Evolutionary conservation across 2,888 invertebrate species (phyloP).

Genomic region (Coleophora flavipennella): DNA sequence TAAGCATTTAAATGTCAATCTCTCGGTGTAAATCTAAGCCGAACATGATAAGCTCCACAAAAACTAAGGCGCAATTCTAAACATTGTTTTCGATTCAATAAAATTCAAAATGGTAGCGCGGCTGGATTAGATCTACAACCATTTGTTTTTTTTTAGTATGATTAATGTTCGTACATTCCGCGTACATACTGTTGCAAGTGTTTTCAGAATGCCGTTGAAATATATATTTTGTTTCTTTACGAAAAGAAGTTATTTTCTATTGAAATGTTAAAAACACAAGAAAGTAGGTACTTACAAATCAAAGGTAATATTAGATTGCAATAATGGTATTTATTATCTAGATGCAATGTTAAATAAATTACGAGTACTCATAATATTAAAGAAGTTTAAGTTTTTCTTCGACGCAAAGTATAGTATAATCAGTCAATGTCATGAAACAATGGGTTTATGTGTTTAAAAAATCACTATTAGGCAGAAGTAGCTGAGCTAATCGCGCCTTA

Average conservation of each 20-base stretch:
- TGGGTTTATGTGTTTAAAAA: constrained; percentile 16
- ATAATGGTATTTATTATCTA: constrained; percentile 33
- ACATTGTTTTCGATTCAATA: constrained; percentile 10
- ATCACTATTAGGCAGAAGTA: constrained; percentile 4
- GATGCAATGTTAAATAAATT: constrained; percentile 29
- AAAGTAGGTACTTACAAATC: constrained; percentile 53
- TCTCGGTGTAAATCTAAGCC: constrained; percentile 36
- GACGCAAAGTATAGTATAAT: constrained; percentile 26
- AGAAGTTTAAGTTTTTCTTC: constrained; percentile 19
- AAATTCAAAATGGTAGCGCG: constrained; percentile 20
- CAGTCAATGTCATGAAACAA: constrained; percentile 31
- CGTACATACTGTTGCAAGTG: constrained; percentile 27
- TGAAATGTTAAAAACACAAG: constrained; percentile 20
- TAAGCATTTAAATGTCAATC: constrained; percentile 72
- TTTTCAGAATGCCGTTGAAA: constrained; percentile 15
- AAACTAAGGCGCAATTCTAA: constrained; percentile 1
- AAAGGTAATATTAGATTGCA: constrained; percentile 48
- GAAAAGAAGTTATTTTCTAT: constrained; percentile 13
- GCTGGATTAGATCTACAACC: constrained; percentile 42
- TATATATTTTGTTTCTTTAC: constrained; percentile 18
- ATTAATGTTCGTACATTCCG: constrained; percentile 59
- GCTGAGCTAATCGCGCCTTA: neutral
- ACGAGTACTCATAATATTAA: constrained; percentile 17
- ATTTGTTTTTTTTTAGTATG: constrained; percentile 64
- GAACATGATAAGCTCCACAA: constrained; percentile 32